Percentiles rank a stretch among this genome's conserved stretches.
Evolutionary conservation across 2,888 invertebrate species (phyloP).

Genomic region (Xestia rhomboidea): DNA sequence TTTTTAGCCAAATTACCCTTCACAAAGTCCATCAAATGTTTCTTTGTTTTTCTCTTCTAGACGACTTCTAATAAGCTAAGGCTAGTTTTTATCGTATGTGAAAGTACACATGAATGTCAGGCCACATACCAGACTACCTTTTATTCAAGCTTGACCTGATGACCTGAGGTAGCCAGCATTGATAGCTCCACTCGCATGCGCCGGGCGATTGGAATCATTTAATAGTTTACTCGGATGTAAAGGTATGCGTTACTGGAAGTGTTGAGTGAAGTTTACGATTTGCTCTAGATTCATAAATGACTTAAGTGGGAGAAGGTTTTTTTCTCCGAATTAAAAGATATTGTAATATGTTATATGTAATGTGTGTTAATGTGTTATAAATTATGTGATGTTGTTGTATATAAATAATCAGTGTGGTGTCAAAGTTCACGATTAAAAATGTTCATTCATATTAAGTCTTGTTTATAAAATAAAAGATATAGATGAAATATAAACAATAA

Average conservation of each 20-base stretch:
- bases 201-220: conserved; percentile 67
- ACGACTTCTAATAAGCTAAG: neutral
- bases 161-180: conserved; percentile 73
- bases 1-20: neutral
- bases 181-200: conserved; percentile 62
- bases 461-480: neutral
- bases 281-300: neutral
- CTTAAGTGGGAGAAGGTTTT: neutral
- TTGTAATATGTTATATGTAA: no score
- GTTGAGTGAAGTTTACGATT: neutral
- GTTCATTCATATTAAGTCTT: neutral
- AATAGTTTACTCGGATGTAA: conserved; percentile 52
- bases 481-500: neutral
- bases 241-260: conserved; percentile 53
- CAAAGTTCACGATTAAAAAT: neutral
- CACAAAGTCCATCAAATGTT: neutral
- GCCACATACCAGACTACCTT: conserved; percentile 59
- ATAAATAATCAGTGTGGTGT: neutral
- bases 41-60: neutral
- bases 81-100: neutral
- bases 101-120: conserved; percentile 37
- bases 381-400: no score
- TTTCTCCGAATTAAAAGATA: neutral
- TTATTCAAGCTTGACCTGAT: conserved; percentile 70
- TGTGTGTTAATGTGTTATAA: no score